Conservation (phyloP, 2,888 invertebrate genomes). For the Sphecodes monilicornis region DNA sequence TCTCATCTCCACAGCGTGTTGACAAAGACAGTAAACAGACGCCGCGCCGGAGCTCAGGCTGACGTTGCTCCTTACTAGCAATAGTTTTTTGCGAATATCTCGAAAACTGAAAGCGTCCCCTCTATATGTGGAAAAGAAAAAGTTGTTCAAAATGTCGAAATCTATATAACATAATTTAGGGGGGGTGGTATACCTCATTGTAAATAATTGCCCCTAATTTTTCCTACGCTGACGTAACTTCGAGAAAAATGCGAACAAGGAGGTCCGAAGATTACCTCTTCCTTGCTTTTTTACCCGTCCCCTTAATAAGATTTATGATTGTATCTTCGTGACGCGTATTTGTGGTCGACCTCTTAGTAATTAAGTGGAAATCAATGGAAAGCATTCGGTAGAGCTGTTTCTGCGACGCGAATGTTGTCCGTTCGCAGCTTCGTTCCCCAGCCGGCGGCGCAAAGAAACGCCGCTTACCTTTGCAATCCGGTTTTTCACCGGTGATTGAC, state of each 20-base stretch:
- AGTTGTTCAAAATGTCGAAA: too few species aligned
- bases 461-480: not conserved
- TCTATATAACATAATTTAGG: too few species aligned
- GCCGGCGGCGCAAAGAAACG: not conserved
- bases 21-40: too few species aligned
- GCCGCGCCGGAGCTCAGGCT: too few species aligned
- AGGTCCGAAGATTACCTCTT: slow-evolving; percentile 19
- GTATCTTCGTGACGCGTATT: not conserved
- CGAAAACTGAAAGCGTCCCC: too few species aligned
- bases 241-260: slow-evolving; percentile 9
- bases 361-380: slow-evolving; percentile 43
- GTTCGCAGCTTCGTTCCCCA: not conserved
- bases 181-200: too few species aligned
- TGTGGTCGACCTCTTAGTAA: not conserved
- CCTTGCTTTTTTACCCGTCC: slow-evolving; percentile 11
- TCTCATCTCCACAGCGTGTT: too few species aligned
- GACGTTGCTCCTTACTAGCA: too few species aligned
- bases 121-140: too few species aligned
- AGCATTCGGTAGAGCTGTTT: slow-evolving; percentile 10
- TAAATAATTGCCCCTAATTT: too few species aligned
- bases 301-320: slow-evolving; percentile 39
- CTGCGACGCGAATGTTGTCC: slow-evolving; percentile 24
- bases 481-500: slow-evolving; percentile 33
- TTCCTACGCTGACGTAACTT: not conserved
- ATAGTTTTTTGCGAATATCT: too few species aligned